Conservation (phyloP, 2,113 vertebrate species). For the Thunnus thynnus region DNA sequence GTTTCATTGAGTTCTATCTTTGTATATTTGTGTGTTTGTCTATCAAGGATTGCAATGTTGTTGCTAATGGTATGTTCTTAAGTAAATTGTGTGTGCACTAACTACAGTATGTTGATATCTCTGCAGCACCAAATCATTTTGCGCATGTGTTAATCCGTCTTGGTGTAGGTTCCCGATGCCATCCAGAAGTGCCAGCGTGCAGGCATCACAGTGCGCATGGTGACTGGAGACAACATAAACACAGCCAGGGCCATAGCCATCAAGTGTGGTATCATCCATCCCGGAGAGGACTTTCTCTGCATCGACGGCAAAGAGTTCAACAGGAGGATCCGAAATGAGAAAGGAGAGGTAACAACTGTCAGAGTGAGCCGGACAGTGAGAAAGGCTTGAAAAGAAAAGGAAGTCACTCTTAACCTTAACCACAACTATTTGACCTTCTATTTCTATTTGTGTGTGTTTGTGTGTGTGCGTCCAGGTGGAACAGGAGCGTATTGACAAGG, state of each 20-base stretch:
- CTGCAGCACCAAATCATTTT: neutral
- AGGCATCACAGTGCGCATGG: constrained; percentile 98
- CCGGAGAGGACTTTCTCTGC: constrained; percentile 97
- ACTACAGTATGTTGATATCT: too few species aligned
- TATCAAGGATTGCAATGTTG: neutral
- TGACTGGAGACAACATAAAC: constrained; percentile 99
- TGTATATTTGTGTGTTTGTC: neutral
- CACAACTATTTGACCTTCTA: neutral
- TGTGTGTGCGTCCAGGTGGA: constrained; percentile 87
- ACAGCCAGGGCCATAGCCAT: constrained; percentile 98
- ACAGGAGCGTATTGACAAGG: constrained; percentile 97
- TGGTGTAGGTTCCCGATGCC: constrained; percentile 93
- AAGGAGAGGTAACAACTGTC: constrained; percentile 90
- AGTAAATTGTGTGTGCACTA: too few species aligned
- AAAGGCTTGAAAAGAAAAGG: constrained; percentile 1
- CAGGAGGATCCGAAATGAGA: constrained; percentile 97
- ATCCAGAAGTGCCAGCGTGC: constrained; percentile 96
- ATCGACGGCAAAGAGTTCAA: constrained; percentile 99
- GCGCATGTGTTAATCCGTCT: neutral
- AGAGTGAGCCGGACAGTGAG: neutral
- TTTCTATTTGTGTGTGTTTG: constrained; percentile 7
- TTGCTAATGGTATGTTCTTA: neutral
- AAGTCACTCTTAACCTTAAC: neutral
- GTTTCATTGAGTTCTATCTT: neutral
- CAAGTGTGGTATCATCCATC: constrained; percentile 98